These are phyloP conservation scores for Eulemur macaco DNA, from an alignment of 2,113 vertebrate genomes.

Conservation along the genomic window DNA sequence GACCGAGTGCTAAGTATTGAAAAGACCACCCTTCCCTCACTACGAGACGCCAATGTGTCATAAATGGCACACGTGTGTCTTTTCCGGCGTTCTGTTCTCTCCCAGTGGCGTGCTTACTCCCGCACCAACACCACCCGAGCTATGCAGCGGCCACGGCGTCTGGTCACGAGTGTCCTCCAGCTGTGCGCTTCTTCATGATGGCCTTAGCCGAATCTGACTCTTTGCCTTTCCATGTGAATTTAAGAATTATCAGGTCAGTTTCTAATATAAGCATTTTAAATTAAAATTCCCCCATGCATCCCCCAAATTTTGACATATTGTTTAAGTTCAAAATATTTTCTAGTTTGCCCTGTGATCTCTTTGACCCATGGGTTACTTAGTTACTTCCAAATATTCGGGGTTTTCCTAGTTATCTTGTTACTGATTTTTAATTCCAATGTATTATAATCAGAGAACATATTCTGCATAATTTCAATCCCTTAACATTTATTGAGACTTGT, in stretches of 20 bases:
- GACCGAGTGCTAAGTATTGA: neutral
- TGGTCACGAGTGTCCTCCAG: neutral
- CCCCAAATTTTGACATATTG: neutral
- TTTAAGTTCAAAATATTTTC: neutral
- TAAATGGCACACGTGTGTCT: too few relatives aligned
- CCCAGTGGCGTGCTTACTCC: neutral
- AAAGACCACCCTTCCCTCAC: too few relatives aligned
- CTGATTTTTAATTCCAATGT: neutral
- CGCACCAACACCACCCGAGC: rapidly evolving
- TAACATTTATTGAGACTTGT: too few relatives aligned
- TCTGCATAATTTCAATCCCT: too few relatives aligned
- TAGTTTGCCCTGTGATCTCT: neutral
- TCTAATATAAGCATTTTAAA: neutral
- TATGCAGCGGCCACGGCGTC: rapidly evolving
- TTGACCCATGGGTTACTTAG: neutral
- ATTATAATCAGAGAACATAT: neutral
- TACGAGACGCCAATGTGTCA: neutral
- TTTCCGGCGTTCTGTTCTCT: neutral
- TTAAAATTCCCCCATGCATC: neutral
- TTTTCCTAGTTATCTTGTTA: neutral
- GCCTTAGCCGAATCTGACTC: neutral
- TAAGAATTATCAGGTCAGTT: neutral
- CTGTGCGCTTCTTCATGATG: neutral
- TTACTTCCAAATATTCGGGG: neutral
- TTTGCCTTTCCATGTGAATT: neutral